Evolutionary conservation across 2,888 invertebrate species (phyloP), one percentile per base, ranked within the genome.

Genomic region (Nasonovia ribisnigri): DNA sequence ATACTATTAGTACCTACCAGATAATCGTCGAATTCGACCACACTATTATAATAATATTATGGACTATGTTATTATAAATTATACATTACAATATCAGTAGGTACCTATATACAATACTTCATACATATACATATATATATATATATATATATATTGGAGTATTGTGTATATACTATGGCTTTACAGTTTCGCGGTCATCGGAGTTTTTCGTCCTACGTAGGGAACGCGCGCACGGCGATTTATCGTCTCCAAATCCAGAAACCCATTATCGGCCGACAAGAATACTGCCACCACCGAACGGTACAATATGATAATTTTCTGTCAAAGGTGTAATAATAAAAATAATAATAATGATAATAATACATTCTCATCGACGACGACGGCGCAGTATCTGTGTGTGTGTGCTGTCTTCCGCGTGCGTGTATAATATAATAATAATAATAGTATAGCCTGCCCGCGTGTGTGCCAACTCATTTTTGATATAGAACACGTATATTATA

Each of bases 271-370:
- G 88, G 29, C 29, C 51, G 36, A 57, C 86, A 13, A 46, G 57
- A 87, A 91, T 84, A n/a, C n/a, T n/a, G n/a, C 43, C 11, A 51
- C 51, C 29, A 20, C 46, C 51, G 11, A 77, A 77, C 46, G 29
- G 88, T 88, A 92, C 88, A 77, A 88, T 92, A 92, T 77, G 92
- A 92, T 92, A 92, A 92, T 92, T 92, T n/a, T 88, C 88, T 67
- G 92, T 92, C 92, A 87, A 87, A 92, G n/a, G 87, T 92, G 60
- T 86, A 48, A 67, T 60, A 48, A 43, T 84, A 86, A 67, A 48
- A 48, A 42, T 86, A 86, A 54, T 51, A 51, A 60, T 60, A 60
- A 54, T 86, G 46, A 51, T 51, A 51, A 51, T 51, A 87, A 87
- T 43, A 43, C 43, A 16, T 86, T 86, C 46, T 29, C 43, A 54